These are phyloP conservation scores for Biston stratarius DNA, from an alignment of 2,888 invertebrate species.

Conservation along the genomic window DNA sequence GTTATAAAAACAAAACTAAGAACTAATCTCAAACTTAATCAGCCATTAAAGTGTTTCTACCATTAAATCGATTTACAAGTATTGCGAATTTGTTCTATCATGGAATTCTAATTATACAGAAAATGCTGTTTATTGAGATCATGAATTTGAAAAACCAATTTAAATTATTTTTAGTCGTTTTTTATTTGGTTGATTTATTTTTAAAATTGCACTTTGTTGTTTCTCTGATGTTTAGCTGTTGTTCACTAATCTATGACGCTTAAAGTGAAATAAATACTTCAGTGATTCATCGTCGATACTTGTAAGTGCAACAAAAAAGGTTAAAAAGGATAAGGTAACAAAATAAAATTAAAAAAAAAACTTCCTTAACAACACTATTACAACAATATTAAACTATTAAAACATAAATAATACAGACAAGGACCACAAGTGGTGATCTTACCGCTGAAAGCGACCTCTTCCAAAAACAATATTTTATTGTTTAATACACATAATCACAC, in stretches of 20 bases:
- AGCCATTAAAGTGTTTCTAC: slow-evolving; percentile 19
- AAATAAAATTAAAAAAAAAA: too few species aligned
- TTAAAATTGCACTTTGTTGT: background rate
- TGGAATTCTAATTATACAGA: slow-evolving; percentile 13
- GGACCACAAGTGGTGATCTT: too few species aligned
- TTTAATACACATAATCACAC: too few species aligned
- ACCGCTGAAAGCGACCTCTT: too few species aligned
- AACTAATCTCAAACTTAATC: slow-evolving; percentile 25
- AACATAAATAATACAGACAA: too few species aligned
- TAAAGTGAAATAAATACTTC: background rate
- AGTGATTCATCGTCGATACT: too few species aligned
- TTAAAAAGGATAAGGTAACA: too few species aligned
- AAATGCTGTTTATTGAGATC: background rate
- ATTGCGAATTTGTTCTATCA: slow-evolving; percentile 13
- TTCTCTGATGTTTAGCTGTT: background rate
- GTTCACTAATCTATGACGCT: too few species aligned
- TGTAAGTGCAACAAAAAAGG: too few species aligned
- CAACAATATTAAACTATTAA: too few species aligned
- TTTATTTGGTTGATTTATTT: background rate
- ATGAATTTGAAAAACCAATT: slow-evolving; percentile 1
- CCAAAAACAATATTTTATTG: too few species aligned
- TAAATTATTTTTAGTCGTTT: background rate
- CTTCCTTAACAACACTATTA: too few species aligned
- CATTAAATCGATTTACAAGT: slow-evolving; percentile 28
- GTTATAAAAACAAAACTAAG: slow-evolving; percentile 16